Evolutionary conservation across 1,140 invertebrate genomes (phyloP), one percentile per base, ranked within the genome.

Genomic region (Drosophila subpulchrella): DNA sequence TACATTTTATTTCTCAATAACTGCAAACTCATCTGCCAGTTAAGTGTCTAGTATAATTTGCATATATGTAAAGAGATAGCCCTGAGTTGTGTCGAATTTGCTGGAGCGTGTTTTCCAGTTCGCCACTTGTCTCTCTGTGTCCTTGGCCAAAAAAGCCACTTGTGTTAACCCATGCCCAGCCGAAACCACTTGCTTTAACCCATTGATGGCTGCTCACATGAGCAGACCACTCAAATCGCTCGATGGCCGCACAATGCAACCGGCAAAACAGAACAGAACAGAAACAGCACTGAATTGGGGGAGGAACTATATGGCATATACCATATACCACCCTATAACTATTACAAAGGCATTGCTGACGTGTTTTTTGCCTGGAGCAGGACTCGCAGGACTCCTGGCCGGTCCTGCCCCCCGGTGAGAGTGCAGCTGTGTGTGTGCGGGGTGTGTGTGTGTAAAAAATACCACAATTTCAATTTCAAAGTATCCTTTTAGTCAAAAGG

Each of bases 381-480:
- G 41, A 54, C 44, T 41, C 8, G 13, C 47, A 12, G 36, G 3
- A 53, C 38, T 27, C 24, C 24, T 0, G 47, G 30, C 38, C 51
- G 59, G 13, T 56, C 36, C 63, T 60, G 65, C 13, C 51, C 24
- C 50, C 50, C 34, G 8, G 42, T 12, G 24, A 38, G 47, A 48
- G 34, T 50, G 47, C 39, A 59, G 72, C 55, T 60, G 63, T 59
- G 63, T 59, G 61, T 55, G 41, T 42, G 57, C 27, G 27, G 27
- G 8, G 32, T 32, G 30, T 34, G 8, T 34, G 8, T 61, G 66
- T 73, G 74, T 58, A 59, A 60, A 77, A 80, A 83, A 83, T 78
- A 81, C 84, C 84, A 89, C 84, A 89, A 89, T 89, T 89, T 89
- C 80, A 89, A 89, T 89, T 89, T 89, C 84, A 89, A 89, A 89